A percentile compares a stretch with the other conserved stretches of the same genome.
Evolutionary conservation across 2,797 vertebrate species (phyloP).

Genomic region (Mycteria americana): DNA sequence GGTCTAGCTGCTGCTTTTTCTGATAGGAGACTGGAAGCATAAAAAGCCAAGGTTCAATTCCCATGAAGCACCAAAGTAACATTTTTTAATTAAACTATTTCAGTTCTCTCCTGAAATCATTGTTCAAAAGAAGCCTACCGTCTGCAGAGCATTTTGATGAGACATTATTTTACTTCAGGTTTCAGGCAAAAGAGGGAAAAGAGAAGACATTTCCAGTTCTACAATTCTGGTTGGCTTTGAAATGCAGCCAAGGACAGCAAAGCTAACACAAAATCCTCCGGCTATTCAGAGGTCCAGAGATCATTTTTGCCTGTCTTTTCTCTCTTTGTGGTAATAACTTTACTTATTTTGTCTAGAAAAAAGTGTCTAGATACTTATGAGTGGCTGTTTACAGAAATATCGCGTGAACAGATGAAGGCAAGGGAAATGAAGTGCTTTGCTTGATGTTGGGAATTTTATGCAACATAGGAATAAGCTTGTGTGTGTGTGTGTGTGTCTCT

Average conservation of each 20-base stretch:
- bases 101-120: not conserved
- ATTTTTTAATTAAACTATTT: not conserved
- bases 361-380: not conserved
- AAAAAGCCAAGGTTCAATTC: not conserved
- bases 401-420: not conserved
- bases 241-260: not conserved
- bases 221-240: not conserved
- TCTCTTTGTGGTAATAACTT: not conserved
- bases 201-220: not conserved
- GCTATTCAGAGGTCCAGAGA: not conserved
- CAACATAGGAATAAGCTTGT: not conserved
- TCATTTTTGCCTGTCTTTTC: not conserved
- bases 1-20: not conserved
- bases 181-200: not conserved
- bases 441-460: not conserved
- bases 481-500: not conserved
- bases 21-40: not conserved
- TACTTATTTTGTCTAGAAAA: not conserved
- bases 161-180: not conserved
- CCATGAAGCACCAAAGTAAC: not conserved
- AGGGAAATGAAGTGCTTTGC: not conserved
- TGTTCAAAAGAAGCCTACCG: not conserved
- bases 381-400: not conserved
- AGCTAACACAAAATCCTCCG: not conserved
- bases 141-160: not conserved